phyloP scores from a whole-genome alignment of 1,140 invertebrate species.

The Drosophila arawakana region DNA sequence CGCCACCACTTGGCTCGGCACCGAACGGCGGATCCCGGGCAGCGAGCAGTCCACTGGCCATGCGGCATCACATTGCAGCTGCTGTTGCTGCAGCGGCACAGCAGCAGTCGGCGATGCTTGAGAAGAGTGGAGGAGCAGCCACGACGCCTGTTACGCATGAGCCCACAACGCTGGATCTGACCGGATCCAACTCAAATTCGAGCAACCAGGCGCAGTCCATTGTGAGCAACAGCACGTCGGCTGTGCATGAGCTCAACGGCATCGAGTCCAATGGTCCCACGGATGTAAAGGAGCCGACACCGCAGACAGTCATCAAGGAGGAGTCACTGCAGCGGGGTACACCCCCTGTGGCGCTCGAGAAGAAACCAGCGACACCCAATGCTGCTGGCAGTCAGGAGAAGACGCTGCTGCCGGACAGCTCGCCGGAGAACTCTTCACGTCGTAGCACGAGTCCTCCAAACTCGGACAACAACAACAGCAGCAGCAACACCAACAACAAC shows the following conservation, averaged over 20 bases:
- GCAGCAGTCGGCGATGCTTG: constrained; percentile 48
- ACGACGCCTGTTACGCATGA: constrained; percentile 60
- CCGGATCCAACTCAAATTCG: constrained; percentile 80
- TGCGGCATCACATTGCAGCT: constrained; percentile 75
- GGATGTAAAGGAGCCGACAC: constrained; percentile 55
- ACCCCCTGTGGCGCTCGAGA: constrained; percentile 55
- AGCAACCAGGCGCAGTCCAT: constrained; percentile 75
- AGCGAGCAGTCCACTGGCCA: constrained; percentile 72
- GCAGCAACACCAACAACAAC: constrained; percentile 37
- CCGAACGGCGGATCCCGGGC: constrained; percentile 63
- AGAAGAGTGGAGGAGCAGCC: constrained; percentile 45
- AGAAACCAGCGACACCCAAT: constrained; percentile 67
- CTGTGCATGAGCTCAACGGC: constrained; percentile 63
- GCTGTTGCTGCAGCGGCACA: constrained; percentile 62
- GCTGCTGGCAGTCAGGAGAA: constrained; percentile 50
- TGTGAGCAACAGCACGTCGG: constrained; percentile 61
- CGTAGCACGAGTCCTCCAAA: constrained; percentile 64
- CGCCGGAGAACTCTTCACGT: constrained; percentile 59
- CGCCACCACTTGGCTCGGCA: constrained; percentile 52
- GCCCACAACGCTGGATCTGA: constrained; percentile 76
- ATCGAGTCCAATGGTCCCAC: constrained; percentile 69
- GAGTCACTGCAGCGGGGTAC: constrained; percentile 50
- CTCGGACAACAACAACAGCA: constrained; percentile 59
- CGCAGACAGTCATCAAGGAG: constrained; percentile 45
- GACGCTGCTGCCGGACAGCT: constrained; percentile 64